Evolutionary conservation across 1,140 invertebrate species (phyloP).

Genomic region (Anthonomus grandis): DNA sequence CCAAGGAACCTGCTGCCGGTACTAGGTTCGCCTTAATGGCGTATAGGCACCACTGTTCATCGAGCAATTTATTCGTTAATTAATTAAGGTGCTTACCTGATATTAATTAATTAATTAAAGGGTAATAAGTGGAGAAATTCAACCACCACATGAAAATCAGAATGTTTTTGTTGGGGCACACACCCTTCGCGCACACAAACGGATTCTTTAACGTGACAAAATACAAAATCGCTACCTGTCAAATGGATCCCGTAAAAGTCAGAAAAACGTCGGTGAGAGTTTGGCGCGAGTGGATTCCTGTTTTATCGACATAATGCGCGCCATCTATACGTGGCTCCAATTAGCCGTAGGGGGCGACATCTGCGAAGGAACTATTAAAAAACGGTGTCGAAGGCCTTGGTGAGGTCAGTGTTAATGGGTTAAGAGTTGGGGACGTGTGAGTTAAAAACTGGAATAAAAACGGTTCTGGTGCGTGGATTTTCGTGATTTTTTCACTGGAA

Average conservation of each 20-base stretch:
- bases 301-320: conserved; percentile 38
- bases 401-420: no score
- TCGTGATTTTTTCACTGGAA: no score
- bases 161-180: conserved; percentile 30
- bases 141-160: conserved; percentile 32
- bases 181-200: conserved; percentile 35
- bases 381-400: no score
- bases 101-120: conserved; percentile 21
- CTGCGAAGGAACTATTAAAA: no score
- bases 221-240: conserved; percentile 22
- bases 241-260: conserved; percentile 26
- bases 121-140: conserved; percentile 20
- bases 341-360: no score
- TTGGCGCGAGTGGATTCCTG: conserved; percentile 39
- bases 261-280: neutral
- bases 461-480: no score
- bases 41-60: no score
- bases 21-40: conserved; percentile 30
- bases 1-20: conserved; percentile 32
- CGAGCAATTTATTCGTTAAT: no score
- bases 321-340: no score
- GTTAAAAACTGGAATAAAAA: no score
- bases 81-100: conserved; percentile 23
- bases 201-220: conserved; percentile 31
- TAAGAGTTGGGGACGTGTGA: no score